Evolutionary conservation across 2,888 invertebrate genomes (phyloP).

Genomic region (Dendrolimus pini): DNA sequence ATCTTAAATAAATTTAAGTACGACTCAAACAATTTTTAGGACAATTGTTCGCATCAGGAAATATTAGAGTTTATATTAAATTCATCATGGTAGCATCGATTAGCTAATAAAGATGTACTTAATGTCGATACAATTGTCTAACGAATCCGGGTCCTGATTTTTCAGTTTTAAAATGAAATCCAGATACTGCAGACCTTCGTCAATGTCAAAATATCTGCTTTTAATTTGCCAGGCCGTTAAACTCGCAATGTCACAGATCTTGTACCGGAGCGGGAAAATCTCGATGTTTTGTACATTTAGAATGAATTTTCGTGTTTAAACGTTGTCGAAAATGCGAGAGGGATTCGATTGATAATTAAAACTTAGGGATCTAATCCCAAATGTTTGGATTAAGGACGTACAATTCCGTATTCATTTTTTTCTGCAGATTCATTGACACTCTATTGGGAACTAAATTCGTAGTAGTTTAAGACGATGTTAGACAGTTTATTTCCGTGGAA

Average conservation of each 20-base stretch:
- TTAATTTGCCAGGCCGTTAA: constrained; percentile 51
- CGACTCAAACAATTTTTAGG: no score
- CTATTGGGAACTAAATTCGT: no score
- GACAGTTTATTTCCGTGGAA: no score
- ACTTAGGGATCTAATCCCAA: not conserved
- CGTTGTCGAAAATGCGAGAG: not conserved
- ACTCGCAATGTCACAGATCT: constrained; percentile 30
- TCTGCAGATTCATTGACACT: no score
- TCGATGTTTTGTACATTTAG: not conserved
- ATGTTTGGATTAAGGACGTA: not conserved
- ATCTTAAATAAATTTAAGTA: no score
- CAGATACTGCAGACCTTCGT: constrained; percentile 33
- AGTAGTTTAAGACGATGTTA: no score
- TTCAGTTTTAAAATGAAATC: not conserved
- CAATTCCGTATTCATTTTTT: no score
- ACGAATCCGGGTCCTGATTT: not conserved
- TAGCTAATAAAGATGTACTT: not conserved
- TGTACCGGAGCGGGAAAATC: constrained; percentile 9
- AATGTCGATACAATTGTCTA: not conserved
- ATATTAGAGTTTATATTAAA: no score
- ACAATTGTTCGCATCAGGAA: no score
- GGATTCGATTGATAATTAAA: not conserved
- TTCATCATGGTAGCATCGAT: no score
- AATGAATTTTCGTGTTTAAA: not conserved
- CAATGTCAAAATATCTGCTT: constrained; percentile 45